Evolutionary conservation across 2,797 vertebrate genomes (phyloP).

Genomic region (Eidolon dupreanum): DNA sequence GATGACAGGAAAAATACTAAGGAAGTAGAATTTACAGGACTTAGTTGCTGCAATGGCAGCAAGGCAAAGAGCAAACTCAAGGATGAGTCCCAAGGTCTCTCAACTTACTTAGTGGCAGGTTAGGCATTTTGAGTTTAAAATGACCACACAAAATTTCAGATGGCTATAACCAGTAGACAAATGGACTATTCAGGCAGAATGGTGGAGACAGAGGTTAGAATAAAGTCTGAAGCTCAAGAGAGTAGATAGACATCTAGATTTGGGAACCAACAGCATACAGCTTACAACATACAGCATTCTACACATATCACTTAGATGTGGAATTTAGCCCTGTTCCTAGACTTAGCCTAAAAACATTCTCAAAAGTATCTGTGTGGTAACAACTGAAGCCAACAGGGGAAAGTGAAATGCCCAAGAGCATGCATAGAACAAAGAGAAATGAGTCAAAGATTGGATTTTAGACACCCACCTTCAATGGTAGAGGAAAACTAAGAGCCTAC

Average conservation of each 20-base stretch:
- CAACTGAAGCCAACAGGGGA: neutral
- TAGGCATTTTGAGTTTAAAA: neutral
- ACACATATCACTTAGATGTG: neutral
- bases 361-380: neutral
- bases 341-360: neutral
- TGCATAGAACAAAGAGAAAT: neutral
- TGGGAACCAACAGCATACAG: neutral
- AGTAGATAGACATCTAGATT: neutral
- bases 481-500: neutral
- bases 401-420: neutral
- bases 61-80: neutral
- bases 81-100: neutral
- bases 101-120: neutral
- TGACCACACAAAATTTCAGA: neutral
- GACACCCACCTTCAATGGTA: neutral
- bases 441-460: slow-evolving; percentile 14
- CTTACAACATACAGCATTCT: neutral
- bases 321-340: neutral
- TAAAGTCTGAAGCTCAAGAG: neutral
- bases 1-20: neutral
- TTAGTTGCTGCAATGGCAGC: neutral
- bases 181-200: neutral
- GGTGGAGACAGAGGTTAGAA: neutral
- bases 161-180: neutral
- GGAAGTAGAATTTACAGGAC: neutral